These are phyloP conservation scores for Drosophila nigromelanica DNA, from an alignment of 1,140 invertebrate species.

Conservation along the genomic window DNA sequence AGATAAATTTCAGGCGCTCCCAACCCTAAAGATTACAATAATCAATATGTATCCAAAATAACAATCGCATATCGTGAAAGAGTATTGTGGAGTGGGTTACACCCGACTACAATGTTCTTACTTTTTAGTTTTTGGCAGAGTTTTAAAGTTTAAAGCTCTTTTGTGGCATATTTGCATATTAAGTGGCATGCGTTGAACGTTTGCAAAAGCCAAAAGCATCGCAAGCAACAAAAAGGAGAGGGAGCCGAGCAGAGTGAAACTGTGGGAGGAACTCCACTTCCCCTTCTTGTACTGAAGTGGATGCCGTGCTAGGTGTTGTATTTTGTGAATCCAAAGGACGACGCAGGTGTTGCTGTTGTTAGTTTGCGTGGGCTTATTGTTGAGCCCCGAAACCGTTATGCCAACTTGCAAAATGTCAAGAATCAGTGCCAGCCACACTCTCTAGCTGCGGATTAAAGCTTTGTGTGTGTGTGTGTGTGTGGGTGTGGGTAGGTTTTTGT, in stretches of 20 bases:
- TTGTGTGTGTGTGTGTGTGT: slow-evolving; percentile 13
- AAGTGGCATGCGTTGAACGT: slow-evolving; percentile 72
- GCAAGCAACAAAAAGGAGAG: not conserved
- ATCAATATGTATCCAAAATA: too few relatives aligned
- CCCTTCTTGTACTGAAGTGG: not conserved
- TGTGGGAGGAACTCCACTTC: not conserved
- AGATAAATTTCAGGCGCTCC: too few relatives aligned
- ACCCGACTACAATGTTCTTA: too few relatives aligned
- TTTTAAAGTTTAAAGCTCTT: slow-evolving; percentile 81
- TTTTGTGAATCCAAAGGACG: slow-evolving; percentile 8
- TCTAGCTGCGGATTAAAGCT: slow-evolving; percentile 27
- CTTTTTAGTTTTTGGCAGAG: slow-evolving; percentile 51
- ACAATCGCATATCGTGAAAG: too few relatives aligned
- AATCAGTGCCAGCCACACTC: slow-evolving; percentile 57
- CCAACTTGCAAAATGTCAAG: slow-evolving; percentile 63
- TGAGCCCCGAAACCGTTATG: slow-evolving; percentile 43
- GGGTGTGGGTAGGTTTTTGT: not conserved
- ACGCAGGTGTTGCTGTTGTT: slow-evolving; percentile 59
- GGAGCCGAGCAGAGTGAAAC: not conserved
- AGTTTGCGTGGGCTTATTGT: slow-evolving; percentile 73
- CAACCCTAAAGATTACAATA: too few relatives aligned
- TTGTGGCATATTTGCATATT: slow-evolving; percentile 79
- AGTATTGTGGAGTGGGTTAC: too few relatives aligned
- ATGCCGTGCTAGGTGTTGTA: not conserved
- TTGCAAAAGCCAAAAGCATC: slow-evolving; percentile 19